Evolutionary conservation across 2,113 vertebrate species (phyloP).

Genomic region (Puntigrus tetrazona): DNA sequence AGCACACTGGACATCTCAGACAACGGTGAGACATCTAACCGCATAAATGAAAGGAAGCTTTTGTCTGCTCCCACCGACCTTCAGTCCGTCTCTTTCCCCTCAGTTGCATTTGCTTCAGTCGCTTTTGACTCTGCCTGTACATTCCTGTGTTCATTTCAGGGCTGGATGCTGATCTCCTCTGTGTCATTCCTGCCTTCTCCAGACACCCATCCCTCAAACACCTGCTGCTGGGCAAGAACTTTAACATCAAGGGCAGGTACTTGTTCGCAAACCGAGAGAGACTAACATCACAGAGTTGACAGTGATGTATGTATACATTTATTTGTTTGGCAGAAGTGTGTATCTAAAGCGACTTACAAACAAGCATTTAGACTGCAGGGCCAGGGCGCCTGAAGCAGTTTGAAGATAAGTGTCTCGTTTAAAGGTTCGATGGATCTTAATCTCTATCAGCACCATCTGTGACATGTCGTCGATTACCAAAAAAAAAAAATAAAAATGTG

Average conservation of each 20-base stretch:
- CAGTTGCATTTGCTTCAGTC: background rate
- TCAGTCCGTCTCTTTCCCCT: slow-evolving; percentile 1
- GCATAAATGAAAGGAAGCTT: slow-evolving; percentile 27
- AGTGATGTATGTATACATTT: background rate
- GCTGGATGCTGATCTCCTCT: slow-evolving; percentile 83
- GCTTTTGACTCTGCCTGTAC: background rate
- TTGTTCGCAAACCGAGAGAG: background rate
- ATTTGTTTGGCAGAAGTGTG: background rate
- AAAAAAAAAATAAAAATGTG: slow-evolving; percentile 12
- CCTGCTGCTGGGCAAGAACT: slow-evolving; percentile 89
- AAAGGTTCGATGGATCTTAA: background rate
- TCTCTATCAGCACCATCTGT: background rate
- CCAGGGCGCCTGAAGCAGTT: background rate
- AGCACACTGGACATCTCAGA: slow-evolving; percentile 87
- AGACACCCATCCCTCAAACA: slow-evolving; percentile 87
- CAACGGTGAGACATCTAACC: slow-evolving; percentile 78
- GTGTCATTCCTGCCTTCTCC: slow-evolving; percentile 82
- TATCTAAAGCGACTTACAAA: background rate
- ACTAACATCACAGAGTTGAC: background rate
- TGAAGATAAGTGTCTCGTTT: background rate
- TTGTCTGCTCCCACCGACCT: slow-evolving; percentile 27
- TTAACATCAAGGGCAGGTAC: slow-evolving; percentile 91
- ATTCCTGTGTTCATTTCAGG: slow-evolving; percentile 67
- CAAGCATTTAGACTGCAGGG: background rate
- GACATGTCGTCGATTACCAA: background rate